Base-by-base conservation (phyloP, 2,888 invertebrate genomes). In the Mythimna vitellina region DNA sequence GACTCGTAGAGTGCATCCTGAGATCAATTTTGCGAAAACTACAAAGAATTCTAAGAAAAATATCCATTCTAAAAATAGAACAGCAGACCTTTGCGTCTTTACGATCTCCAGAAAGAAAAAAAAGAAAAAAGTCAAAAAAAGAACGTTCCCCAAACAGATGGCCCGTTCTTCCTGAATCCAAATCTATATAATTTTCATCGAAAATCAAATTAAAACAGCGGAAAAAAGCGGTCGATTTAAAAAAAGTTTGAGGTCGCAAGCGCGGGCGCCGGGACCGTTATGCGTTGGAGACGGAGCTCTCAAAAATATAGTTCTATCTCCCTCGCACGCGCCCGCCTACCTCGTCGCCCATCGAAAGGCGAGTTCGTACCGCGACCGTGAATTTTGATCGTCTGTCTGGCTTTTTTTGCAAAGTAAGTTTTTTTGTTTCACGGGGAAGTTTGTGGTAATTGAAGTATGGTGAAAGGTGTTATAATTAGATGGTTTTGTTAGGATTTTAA, bases 201-300 rank as follows among this genome's bases (percentile, higher is more conserved):
- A 91, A 92, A 93, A 91, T 91, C 88, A 88, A 91, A 92, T 91
- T 91, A 90, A 89, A 89, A 89, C 86, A 86, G 84, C 80, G 86
- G 88, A 90, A 92, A 92, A 92, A 90, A 89, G 89, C 88, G 89
- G 86, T 80, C 82, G 76, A 74, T 88, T 90, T 89, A 88, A 89
- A 90, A 89, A 91, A 92, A 89, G 87, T 87, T 74, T 89, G 89
- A 92, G 90, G 90, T 91, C 91, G 92, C 81, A 72, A 87, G 90
- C 91, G 90, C 89, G 64, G 81, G 93, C 93, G 93, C 92, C 87
- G 82, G 81, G 88, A 91, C 93, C 95, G 95, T 94, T 94, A 95
- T 82, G 71, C 81, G 70, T 78, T 80, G 72, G 54, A 70, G 84
- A 79, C 86, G 89, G 74, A 79, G 85, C 85, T 84, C 84, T 80